Conservation (phyloP, 2,888 invertebrate genomes). For the Xanthia togata region DNA sequence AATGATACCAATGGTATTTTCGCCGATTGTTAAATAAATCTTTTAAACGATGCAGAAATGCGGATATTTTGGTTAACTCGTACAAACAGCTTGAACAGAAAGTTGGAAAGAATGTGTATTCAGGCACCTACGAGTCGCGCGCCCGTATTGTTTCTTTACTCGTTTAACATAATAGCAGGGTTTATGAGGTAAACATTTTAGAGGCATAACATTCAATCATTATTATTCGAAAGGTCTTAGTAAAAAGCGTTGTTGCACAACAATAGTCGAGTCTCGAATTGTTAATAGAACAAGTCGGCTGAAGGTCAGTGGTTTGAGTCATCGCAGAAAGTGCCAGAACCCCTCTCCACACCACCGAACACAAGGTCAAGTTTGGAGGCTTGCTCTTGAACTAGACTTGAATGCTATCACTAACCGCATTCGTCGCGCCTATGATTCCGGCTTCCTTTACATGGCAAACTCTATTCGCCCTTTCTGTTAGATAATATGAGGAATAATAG, state of each 20-base stretch:
- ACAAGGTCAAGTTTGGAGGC: conserved; percentile 57
- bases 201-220: not conserved
- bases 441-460: conserved; percentile 8
- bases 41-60: conserved; percentile 48
- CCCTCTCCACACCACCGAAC: conserved; percentile 35
- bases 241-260: conserved; percentile 30
- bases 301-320: conserved; percentile 55
- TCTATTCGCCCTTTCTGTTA: not conserved
- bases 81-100: conserved; percentile 43
- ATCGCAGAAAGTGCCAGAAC: conserved; percentile 51
- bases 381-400: conserved; percentile 47
- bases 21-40: conserved; percentile 26
- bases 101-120: conserved; percentile 49
- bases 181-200: conserved; percentile 1
- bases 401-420: conserved; percentile 39
- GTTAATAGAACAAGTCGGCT: conserved; percentile 48
- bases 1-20: conserved; percentile 30
- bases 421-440: conserved; percentile 8
- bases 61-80: conserved; percentile 54
- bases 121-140: conserved; percentile 2
- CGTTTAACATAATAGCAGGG: not conserved
- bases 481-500: not conserved
- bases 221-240: conserved; percentile 3
- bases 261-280: conserved; percentile 38
- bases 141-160: conserved; percentile 19